phyloP scores from a whole-genome alignment of 2,888 invertebrate genomes.

The Heliconius aoede region DNA sequence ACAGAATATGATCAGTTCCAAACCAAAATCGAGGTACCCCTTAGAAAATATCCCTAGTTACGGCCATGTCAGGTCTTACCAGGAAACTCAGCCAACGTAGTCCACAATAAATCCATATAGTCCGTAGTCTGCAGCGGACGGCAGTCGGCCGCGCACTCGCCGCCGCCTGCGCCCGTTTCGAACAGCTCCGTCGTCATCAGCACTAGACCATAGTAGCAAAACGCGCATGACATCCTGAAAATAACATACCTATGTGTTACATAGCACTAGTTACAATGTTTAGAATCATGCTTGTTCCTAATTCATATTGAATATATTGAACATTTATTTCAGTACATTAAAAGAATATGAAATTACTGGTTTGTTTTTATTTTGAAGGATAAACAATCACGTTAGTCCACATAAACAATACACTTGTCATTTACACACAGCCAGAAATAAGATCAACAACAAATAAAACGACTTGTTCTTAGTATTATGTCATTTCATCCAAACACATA shows the following conservation, averaged over 20 bases:
- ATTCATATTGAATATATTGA: neutral
- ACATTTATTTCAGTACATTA: neutral
- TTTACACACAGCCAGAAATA: too few species aligned
- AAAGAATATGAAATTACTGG: too few species aligned
- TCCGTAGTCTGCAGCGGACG: slow-evolving; percentile 91
- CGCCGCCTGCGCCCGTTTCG: slow-evolving; percentile 83
- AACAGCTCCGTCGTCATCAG: slow-evolving; percentile 97
- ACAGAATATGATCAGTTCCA: too few species aligned
- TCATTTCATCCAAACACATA: too few species aligned
- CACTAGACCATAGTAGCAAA: slow-evolving; percentile 97
- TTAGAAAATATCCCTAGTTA: too few species aligned
- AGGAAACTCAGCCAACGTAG: slow-evolving; percentile 97
- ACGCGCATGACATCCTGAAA: slow-evolving; percentile 92
- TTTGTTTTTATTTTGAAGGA: too few species aligned
- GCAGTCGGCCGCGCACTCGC: slow-evolving; percentile 86
- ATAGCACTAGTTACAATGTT: neutral
- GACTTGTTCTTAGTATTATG: too few species aligned
- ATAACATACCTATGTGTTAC: neutral
- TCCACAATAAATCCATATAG: slow-evolving; percentile 96
- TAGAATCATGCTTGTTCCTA: neutral
- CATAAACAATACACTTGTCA: too few species aligned
- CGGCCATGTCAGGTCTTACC: slow-evolving; percentile 74
- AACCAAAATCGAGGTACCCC: too few species aligned
- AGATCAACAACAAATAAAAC: too few species aligned
- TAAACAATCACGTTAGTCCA: too few species aligned